Percentiles rank a stretch among this genome's conserved stretches.
phyloP scores from a whole-genome alignment of 2,797 vertebrate genomes.

The Pangasius mekongensis region DNA sequence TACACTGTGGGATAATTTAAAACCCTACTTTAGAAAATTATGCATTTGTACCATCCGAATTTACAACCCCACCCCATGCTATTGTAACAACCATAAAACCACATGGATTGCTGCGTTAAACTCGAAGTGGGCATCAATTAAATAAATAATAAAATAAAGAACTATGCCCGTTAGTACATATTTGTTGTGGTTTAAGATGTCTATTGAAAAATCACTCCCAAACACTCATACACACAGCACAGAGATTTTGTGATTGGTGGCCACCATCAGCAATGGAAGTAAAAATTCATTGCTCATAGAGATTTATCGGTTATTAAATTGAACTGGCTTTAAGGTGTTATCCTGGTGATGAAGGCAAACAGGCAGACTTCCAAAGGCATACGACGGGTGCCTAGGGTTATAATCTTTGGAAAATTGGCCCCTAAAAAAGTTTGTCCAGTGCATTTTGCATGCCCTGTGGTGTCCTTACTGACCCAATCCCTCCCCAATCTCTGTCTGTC shows the following conservation, averaged over 20 bases:
- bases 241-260: constrained; percentile 40
- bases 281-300: constrained; percentile 71
- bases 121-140: constrained; percentile 30
- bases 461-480: constrained; percentile 42
- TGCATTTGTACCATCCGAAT: constrained; percentile 71
- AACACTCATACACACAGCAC: constrained; percentile 9
- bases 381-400: constrained; percentile 41
- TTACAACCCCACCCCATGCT: constrained; percentile 40
- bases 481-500: constrained; percentile 19
- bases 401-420: constrained; percentile 77
- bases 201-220: constrained; percentile 5
- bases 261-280: constrained; percentile 59
- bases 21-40: constrained; percentile 75
- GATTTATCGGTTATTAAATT: constrained; percentile 84
- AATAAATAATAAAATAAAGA: constrained; percentile 25
- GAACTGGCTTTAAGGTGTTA: constrained; percentile 68
- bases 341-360: constrained; percentile 76
- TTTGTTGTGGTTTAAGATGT: constrained; percentile 38
- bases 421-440: constrained; percentile 72
- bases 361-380: constrained; percentile 59
- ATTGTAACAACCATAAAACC: constrained; percentile 52
- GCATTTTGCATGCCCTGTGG: constrained; percentile 61
- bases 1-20: constrained; percentile 71
- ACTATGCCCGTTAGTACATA: constrained; percentile 24
- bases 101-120: constrained; percentile 50